Conservation (phyloP, 2,888 invertebrate species). For the Ennomos fuscantarius region DNA sequence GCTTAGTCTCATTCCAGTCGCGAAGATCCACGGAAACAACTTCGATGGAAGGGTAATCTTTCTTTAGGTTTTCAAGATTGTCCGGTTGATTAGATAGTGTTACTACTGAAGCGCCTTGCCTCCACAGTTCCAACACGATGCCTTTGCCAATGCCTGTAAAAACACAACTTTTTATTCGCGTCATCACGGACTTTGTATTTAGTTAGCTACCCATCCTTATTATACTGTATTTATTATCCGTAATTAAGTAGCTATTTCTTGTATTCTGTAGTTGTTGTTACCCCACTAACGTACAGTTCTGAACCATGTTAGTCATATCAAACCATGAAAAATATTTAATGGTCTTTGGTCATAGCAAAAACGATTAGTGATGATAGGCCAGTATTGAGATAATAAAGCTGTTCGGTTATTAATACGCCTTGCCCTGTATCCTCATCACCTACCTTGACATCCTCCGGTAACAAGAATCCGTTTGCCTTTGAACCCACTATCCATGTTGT, state of each 20-base stretch:
- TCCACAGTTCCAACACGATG: conserved; percentile 87
- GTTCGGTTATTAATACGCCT: too few species aligned
- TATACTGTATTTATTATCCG: too few species aligned
- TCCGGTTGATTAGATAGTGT: conserved; percentile 89
- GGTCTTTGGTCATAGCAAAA: too few species aligned
- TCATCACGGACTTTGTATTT: background rate
- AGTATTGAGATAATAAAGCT: too few species aligned
- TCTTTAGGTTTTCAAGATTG: conserved; percentile 86
- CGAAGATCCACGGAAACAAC: conserved; percentile 88
- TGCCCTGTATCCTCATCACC: too few species aligned
- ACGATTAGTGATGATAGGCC: too few species aligned
- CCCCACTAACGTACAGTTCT: too few species aligned
- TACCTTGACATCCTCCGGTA: conserved; percentile 95
- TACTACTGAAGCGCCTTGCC: conserved; percentile 89
- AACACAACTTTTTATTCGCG: background rate
- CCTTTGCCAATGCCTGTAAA: conserved; percentile 88
- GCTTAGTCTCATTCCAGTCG: conserved; percentile 89
- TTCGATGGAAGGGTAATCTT: conserved; percentile 85
- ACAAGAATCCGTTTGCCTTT: conserved; percentile 91
- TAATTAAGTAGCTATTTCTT: too few species aligned
- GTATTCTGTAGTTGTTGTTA: too few species aligned
- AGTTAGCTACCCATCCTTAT: too few species aligned
- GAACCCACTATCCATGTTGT: conserved; percentile 80
- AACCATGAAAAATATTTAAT: too few species aligned
- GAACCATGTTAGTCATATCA: too few species aligned